Evolutionary conservation across 2,797 vertebrate genomes (phyloP), one percentile per base, ranked within the genome.

Genomic region (Oreonectes daqikongensis): DNA sequence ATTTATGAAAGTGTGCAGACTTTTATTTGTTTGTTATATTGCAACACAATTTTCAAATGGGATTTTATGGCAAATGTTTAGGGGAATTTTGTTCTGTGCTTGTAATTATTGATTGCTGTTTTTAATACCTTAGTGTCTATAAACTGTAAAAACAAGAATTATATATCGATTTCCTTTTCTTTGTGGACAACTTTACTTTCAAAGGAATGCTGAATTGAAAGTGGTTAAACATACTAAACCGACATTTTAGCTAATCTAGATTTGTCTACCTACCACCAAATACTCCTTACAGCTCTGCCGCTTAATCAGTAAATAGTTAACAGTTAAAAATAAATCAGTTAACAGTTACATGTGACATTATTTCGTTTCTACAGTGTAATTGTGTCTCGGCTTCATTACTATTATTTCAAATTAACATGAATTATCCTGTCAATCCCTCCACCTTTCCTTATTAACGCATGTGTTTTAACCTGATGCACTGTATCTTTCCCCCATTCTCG

Each of bases 391-490:
- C 20, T 32, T 15, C 22, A n/a, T 67, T 50, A 10, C 11, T 20
- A 20, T 35, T 4, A 18, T 50, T 55, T 35, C 4, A 32, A 26
- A 75, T 46, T 68, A 68, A 68, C 65, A 60, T 38, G 0, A 12
- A 57, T 46, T 44, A 5, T 59, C 38, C n/a, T 66, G n/a, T 66
- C n/a, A 57, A 67, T n/a, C n/a, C n/a, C n/a, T n/a, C n/a, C n/a
- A 10, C 5, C 14, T 48, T 61, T 48, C 42, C 32, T 20, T 64
- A 38, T 42, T 69, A 76, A 76, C 53, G 9, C 42, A 24, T n/a
- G 4, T 12, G 6, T 26, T n/a, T n/a, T 50, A 67, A 68, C 53
- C 30, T 77, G 40, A 30, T 78, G 50, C 59, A 22, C 79, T 79
- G 44, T 78, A 2, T 74, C 24, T 68, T 48, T n/a, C 8, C 60